Evolutionary conservation across 2,113 vertebrate species (phyloP), one percentile per base, ranked within the genome.

Genomic region (Nansenia antarctica): DNA sequence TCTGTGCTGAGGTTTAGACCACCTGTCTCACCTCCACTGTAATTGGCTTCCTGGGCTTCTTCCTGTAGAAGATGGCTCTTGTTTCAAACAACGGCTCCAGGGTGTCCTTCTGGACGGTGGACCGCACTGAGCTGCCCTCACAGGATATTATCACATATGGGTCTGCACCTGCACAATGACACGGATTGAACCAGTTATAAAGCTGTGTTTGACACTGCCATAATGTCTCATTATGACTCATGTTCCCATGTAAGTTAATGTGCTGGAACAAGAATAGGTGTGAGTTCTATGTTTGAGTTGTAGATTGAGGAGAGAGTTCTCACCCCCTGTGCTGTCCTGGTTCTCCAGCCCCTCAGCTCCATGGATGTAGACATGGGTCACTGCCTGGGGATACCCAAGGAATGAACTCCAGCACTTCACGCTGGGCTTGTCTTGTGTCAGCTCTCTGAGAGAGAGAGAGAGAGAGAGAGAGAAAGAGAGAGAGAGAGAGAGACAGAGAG

Each of bases 11-110:
- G 39, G 2, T 4, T 59, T n/a, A 5, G 30, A 29, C 18, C n/a
- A 18, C 24, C 18, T 27, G 30, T 72, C 81, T 92, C 84, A 97
- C 96, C 96, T 96, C 91, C 62, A 99, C 75, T 35, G 89, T 90
- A 76, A 99, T 70, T 32, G 95, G 95, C 29, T 91, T 91, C 53
- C 88, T 77, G 0, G 80, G 85, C 26, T 92, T 95, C 78, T 87
- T 97, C 77, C 93, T 92, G 84, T 96, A 97, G 92, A 98, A 98
- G 82, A 99, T 82, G 2, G 62, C 94, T n/a, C 94, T 94, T 0
- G 83, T 91, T 65, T 89, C 69, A 77, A 99, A 97, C 73, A 87
- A 9, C 0, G 95, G 92, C 22, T 84, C 73, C 79, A 92, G 82
- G 0, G 91, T 93, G 73, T 92, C 67, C 0, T 77, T 91, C 55